Evolutionary conservation across 2,888 invertebrate species (phyloP).

Genomic region (Mechanitis messenoides): DNA sequence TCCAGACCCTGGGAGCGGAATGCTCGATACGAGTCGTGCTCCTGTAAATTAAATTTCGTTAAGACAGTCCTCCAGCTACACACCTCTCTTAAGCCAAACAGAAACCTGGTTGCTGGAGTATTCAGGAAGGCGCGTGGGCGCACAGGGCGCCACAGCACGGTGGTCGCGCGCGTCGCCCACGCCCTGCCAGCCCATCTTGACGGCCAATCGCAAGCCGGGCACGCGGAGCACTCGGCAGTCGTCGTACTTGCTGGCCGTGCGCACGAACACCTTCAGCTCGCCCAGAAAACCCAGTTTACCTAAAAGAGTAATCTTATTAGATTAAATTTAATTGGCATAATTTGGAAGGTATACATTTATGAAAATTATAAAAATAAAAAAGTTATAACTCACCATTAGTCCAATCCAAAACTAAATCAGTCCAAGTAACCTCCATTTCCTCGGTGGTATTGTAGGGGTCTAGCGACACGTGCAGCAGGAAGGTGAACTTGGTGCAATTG

Average conservation of each 20-base stretch:
- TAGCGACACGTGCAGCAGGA: constrained; percentile 94
- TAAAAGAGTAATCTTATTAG: constrained; percentile 36
- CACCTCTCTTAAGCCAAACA: not conserved
- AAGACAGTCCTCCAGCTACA: not conserved
- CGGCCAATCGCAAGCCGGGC: constrained; percentile 89
- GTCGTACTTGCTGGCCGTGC: constrained; percentile 99
- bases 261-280: constrained; percentile 93
- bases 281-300: constrained; percentile 93
- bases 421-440: constrained; percentile 99
- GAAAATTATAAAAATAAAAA: not conserved
- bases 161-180: constrained; percentile 96
- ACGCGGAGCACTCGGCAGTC: constrained; percentile 95
- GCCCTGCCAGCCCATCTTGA: constrained; percentile 93
- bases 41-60: constrained; percentile 56
- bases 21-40: constrained; percentile 96
- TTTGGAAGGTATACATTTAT: not conserved
- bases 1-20: constrained; percentile 81
- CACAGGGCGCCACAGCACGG: constrained; percentile 95
- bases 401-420: constrained; percentile 95
- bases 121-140: constrained; percentile 96
- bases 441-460: constrained; percentile 99
- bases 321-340: not conserved
- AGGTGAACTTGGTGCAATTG: constrained; percentile 90
- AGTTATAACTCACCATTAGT: constrained; percentile 81
- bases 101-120: constrained; percentile 93